Evolutionary conservation across 2,888 invertebrate species (phyloP), one percentile per base, ranked within the genome.

Genomic region (Zele albiditarsus): DNA sequence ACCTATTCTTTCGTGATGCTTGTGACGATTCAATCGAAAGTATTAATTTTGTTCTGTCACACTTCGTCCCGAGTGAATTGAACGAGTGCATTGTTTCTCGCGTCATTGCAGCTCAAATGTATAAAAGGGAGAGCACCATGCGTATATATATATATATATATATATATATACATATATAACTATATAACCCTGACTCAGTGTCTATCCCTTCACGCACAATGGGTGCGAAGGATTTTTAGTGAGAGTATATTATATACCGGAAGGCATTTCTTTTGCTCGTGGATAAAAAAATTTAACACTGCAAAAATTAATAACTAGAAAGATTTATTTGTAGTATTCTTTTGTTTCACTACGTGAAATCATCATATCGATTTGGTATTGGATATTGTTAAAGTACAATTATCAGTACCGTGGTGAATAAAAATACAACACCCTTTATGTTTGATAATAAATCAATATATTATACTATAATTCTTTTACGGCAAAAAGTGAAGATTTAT

Each of bases 11-110:
- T 33, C 28, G 20, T 0, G 38, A 38, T 65, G 12, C 65, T 33
- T 65, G 67, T 49, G 70, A 33, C 60, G 60, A 60, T 60, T 58
- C 42, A 70, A 70, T 70, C 70, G n/a, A 60, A 38, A 60, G 38
- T 27, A 58, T 70, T 60, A 70, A 70, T 70, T 70, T 70, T 38
- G 58, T 60, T 70, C 70, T 70, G 70, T 70, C 70, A 70, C 60
- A 60, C 27, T 70, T 14, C 6, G 60, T 70, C 67, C 23, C 70
- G 74, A n/a, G 14, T 23, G 25, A 77, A 75, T 78, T 71, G 28
- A 75, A 65, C 73, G 57, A 53, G 71, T 33, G 69, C 77, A 78
- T 80, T 79, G 80, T 80, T 79, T 79, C 75, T 46, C 57, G 16
- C 58, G 80, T 75, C 79, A 73, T 49, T 73, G 49, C 33, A 14